Conservation (phyloP, 2,113 vertebrate genomes). For the Macrotis lagotis region DNA sequence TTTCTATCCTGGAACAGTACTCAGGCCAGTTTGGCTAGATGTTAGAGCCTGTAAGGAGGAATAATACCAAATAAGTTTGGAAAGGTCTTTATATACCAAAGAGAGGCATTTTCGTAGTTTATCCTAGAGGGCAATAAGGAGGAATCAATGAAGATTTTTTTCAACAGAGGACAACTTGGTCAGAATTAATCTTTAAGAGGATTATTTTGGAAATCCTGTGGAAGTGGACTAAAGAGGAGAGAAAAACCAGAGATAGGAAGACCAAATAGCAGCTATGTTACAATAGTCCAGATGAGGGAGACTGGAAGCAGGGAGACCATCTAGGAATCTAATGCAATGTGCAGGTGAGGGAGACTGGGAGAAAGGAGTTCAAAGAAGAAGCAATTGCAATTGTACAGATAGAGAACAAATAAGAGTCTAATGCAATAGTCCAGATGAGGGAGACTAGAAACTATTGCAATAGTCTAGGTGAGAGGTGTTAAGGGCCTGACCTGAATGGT, state of each 20-base stretch:
- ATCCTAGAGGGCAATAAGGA: neutral
- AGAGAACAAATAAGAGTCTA: neutral
- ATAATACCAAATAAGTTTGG: neutral
- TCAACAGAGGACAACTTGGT: neutral
- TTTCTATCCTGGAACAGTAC: neutral
- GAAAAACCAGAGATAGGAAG: too few relatives aligned
- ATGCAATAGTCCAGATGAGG: neutral
- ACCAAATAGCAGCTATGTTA: too few relatives aligned
- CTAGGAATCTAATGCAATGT: neutral
- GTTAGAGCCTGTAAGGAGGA: neutral
- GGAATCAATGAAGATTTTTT: neutral
- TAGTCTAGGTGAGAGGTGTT: neutral
- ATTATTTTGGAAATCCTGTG: neutral
- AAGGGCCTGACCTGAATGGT: neutral
- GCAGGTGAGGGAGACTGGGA: neutral
- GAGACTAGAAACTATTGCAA: neutral
- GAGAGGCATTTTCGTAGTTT: neutral
- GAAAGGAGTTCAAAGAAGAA: neutral
- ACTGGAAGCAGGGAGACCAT: neutral
- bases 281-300: too few relatives aligned
- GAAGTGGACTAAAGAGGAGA: neutral
- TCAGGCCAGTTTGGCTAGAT: neutral
- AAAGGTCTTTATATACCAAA: neutral
- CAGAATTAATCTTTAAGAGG: neutral
- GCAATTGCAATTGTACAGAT: neutral